Evolutionary conservation across 2,113 vertebrate species (phyloP).

Genomic region (Ovis aries): ARS-UI_Ramb_v3.0 NC_056069.1:69368501-69369000

Average conservation of each 20-base stretch:
- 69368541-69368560: rapidly evolving
- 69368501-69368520: rapidly evolving
- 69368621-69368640: rapidly evolving
- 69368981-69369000: rapidly evolving
- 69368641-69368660: rapidly evolving
- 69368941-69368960: background rate
- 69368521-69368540: background rate
- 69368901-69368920: rapidly evolving
- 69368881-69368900: rapidly evolving
- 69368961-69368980: no score
- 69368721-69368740: rapidly evolving
- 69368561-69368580: background rate
- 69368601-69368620: background rate
- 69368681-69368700: background rate
- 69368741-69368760: background rate
- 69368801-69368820: background rate
- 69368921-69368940: rapidly evolving
- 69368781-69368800: background rate
- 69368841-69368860: background rate
- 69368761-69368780: background rate
- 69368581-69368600: rapidly evolving
- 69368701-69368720: background rate
- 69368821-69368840: rapidly evolving
- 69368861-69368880: no score
- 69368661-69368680: rapidly evolving